These are phyloP conservation scores for Panagrolaimus sp. DNA, from an alignment of 1,140 invertebrate genomes.

Conservation along the genomic window DNA sequence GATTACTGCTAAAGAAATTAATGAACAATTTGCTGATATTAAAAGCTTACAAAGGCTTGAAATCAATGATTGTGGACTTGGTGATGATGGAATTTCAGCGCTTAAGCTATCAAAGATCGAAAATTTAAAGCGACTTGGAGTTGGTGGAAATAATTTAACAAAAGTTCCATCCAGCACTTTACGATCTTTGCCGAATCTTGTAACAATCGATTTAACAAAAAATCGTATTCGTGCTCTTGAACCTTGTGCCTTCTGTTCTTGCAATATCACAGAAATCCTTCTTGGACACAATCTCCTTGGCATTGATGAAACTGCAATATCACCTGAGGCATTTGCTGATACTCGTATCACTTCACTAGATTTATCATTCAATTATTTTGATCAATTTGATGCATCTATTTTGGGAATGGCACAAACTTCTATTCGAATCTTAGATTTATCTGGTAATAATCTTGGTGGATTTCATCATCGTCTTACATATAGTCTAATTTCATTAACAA, in stretches of 20 bases:
- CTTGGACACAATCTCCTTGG: conserved; percentile 43
- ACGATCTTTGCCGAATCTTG: conserved; percentile 29
- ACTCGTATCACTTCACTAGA: conserved; percentile 40
- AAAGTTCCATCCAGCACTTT: conserved; percentile 35
- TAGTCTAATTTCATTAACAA: conserved; percentile 28
- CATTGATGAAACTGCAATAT: conserved; percentile 28
- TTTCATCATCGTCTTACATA: conserved; percentile 23
- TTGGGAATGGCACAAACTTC: conserved; percentile 39
- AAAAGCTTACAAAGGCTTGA: conserved; percentile 35
- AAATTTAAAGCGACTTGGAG: conserved; percentile 35
- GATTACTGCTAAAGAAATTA: conserved; percentile 41
- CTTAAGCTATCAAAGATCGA: conserved; percentile 32
- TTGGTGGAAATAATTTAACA: conserved; percentile 48
- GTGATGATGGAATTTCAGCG: conserved; percentile 29
- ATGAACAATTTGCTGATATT: conserved; percentile 44
- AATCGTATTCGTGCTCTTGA: conserved; percentile 30
- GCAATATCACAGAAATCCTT: conserved; percentile 37
- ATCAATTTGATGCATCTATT: conserved; percentile 43
- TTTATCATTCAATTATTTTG: conserved; percentile 47
- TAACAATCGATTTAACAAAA: conserved; percentile 36
- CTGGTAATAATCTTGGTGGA: conserved; percentile 38
- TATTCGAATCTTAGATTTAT: conserved; percentile 38
- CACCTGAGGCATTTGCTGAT: conserved; percentile 46
- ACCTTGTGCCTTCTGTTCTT: conserved; percentile 46
- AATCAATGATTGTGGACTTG: conserved; percentile 45